Base-by-base conservation (phyloP, 2,888 invertebrate species). In the Morpho achilles region DNA sequence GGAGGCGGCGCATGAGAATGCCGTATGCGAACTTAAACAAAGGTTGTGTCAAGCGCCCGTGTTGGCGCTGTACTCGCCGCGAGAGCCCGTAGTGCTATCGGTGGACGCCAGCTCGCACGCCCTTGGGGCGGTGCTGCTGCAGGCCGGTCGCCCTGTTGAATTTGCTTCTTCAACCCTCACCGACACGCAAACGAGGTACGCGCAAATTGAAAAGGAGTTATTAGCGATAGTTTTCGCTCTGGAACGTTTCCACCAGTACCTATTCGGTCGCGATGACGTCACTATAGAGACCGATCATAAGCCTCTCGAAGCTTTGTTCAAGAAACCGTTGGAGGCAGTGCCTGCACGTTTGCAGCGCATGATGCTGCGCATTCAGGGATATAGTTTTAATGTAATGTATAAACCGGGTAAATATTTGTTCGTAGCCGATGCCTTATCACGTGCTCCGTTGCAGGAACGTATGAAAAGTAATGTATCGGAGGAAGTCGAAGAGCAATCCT, bases 361-460 rank as follows among this genome's bases (percentile, higher is more conserved):
- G 69, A 63, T 72, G 61, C 16, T 74, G 6, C 50, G 68, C 32
- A 40, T 70, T 3, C 71, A 72, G 58, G 16, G 45, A 1, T 71
- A 69, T 53, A 65, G 67, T 42, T 58, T 71, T 7, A 56, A 52
- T 7, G 65, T 71, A 1, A 32, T 40, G 0, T 71, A 73, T 58
- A 63, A 42, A 7, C 68, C 71, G 0, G 70, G 72, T 0, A 72
- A 70, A 51, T 67, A 69, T 51, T 68, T 73, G 69, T 71, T 61
- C 56, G 57, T 73, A 7, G 61, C 71, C 0, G 71, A 72, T 45
- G 64, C 69, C 0, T 43, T 72, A 16, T 73, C 71, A 1, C 59
- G 71, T 0, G 68, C 70, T 0, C 59, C 70, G 0, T 44, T 69
- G 0, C 54, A 62, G 0, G 68, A 70, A 0, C 9, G 62, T 0